Evolutionary conservation across 2,888 invertebrate genomes (phyloP).

Genomic region (Netelia inedita): DNA sequence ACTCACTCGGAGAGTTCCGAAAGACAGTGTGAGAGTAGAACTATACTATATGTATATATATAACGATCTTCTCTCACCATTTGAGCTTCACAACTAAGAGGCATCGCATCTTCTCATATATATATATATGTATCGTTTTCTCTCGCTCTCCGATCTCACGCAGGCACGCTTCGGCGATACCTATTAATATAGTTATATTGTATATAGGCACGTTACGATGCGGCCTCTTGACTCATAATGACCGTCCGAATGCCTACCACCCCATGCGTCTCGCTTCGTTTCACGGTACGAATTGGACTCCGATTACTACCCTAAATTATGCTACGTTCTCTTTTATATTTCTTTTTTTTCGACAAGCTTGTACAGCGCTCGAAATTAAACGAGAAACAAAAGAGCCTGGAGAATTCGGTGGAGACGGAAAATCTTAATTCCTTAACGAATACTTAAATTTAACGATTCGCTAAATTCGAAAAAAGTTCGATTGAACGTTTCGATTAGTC

Average conservation of each 20-base stretch:
- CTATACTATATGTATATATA: constrained; percentile 39
- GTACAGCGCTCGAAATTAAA: background rate
- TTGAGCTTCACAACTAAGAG: constrained; percentile 25
- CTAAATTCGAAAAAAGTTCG: background rate
- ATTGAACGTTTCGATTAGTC: background rate
- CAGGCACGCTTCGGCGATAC: constrained; percentile 56
- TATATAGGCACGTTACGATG: constrained; percentile 52
- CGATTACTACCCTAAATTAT: constrained; percentile 51
- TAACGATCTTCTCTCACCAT: constrained; percentile 50
- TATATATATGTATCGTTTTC: constrained; percentile 32
- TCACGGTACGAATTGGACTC: constrained; percentile 69
- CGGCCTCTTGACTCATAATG: constrained; percentile 68
- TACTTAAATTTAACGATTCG: background rate
- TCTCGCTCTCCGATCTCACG: constrained; percentile 48
- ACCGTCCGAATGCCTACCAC: constrained; percentile 66
- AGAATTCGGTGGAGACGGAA: background rate
- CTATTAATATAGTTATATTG: constrained; percentile 62
- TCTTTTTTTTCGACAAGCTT: constrained; percentile 20
- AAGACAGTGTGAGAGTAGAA: constrained; percentile 45
- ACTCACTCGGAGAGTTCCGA: constrained; percentile 76
- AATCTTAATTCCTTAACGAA: background rate
- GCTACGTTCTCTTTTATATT: constrained; percentile 30
- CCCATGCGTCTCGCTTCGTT: constrained; percentile 68
- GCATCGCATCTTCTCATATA: constrained; percentile 31
- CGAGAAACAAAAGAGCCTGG: background rate